Evolutionary conservation across 2,113 vertebrate genomes (phyloP).

Genomic region (Pimephales promelas): DNA sequence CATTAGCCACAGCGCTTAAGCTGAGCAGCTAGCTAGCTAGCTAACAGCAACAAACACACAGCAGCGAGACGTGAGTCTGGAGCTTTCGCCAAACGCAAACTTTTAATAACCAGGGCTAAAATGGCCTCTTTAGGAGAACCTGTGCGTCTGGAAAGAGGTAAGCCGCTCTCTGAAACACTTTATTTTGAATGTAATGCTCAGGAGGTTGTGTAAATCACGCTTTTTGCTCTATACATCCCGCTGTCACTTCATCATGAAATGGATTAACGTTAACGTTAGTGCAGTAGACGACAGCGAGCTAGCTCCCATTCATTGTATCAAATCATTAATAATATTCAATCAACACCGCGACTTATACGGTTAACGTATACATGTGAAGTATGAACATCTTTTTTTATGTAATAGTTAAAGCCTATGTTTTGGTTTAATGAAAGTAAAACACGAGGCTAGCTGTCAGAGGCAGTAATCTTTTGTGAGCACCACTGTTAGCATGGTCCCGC

Average conservation of each 20-base stretch:
- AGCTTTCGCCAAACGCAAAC: conserved; percentile 33
- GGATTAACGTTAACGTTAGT: no score
- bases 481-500: not conserved
- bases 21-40: conserved; percentile 45
- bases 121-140: conserved; percentile 89
- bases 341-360: not conserved
- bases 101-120: conserved; percentile 46
- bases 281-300: conserved; percentile 21
- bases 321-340: not conserved
- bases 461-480: not conserved
- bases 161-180: conserved; percentile 53
- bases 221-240: not conserved
- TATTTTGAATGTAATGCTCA: not conserved
- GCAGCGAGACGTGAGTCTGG: not conserved
- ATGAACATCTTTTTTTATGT: not conserved
- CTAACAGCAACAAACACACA: conserved; percentile 45
- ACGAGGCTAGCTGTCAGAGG: not conserved
- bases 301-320: not conserved
- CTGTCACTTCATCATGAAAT: not conserved
- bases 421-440: not conserved
- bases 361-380: not conserved
- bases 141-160: conserved; percentile 91
- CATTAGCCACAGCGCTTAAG: conserved; percentile 40
- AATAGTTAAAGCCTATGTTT: not conserved
- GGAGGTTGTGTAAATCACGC: conserved; percentile 2